Evolutionary conservation across 2,113 vertebrate genomes (phyloP), one percentile per base, ranked within the genome.

Genomic region (Numenius arquata): DNA sequence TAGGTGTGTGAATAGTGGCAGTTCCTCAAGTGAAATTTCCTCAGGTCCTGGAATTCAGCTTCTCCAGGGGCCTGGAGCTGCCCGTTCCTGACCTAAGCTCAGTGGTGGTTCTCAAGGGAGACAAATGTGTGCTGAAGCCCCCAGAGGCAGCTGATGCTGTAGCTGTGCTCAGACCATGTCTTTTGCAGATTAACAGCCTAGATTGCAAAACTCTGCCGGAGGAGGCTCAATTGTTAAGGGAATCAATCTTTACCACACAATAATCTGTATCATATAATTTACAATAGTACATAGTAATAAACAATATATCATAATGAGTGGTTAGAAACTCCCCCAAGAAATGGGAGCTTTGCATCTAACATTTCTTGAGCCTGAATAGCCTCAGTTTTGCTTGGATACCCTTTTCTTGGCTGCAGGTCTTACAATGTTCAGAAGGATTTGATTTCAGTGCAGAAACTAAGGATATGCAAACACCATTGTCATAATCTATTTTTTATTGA

Each of bases 401-500:
- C 38, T 25, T 82, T 55, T 89, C 77, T 79, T 59, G 34, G 65
- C 56, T 68, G 30, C 20, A 66, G 66, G 27, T 53, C 85, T 88
- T 63, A 23, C 5, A 75, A 20, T 8, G 3, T 68, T 91, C 84
- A 80, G 61, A 71, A 58, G 53, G 79, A 78, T 86, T 96, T 85
- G 8, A 71, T 85, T 96, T 95, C 73, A 62, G 47, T 48, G 74
- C 62, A 85, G 22, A 50, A 88, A 53, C 40, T 48, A 59, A 92
- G 79, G 30, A 68, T 40, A 73, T 38, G 66, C 82, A 92, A 90
- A 67, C 68, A 77, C 34, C 38, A 52, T 66, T 94, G 92, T 74
- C 70, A 82, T 86, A 93, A 95, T 62, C 80, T 89, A 8, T 16
- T 89, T 96, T 88, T 92, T 93, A 88, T 91, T 92, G 92, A 89